Evolutionary conservation across 1,140 invertebrate species (phyloP), one percentile per base, ranked within the genome.

Genomic region (Amyelois transitella): DNA sequence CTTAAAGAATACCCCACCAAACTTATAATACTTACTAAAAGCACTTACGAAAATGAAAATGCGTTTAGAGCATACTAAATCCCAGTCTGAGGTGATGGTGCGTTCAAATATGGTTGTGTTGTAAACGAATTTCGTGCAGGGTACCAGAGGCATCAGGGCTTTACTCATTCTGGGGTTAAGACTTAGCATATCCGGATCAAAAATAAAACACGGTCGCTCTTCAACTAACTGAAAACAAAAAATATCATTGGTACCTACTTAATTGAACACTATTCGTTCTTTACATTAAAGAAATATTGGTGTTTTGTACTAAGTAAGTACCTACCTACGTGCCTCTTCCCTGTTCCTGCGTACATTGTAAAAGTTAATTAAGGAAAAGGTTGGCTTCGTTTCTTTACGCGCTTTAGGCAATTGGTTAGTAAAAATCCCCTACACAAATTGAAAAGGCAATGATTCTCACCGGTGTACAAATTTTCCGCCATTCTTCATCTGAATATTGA

Each of bases 71-170:
- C 94, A 96, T 0, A 94, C 92, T 22, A 96, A 88, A 85, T 94
- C 77, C 93, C 93, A 96, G 88, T 95, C 92, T 0, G 91, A 92
- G 10, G 90, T 88, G 7, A 94, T 93, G 0, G 93, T 94, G 56
- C 92, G 88, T 12, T 88, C 81, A 70, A 95, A 96, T 24, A 91
- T 68, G 38, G 77, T 88, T 6, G 73, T 83, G 62, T 94, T 90
- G 52, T 92, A 94, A 43, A 85, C 80, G 64, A 91, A 92, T 4
- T 88, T 60, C 1, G 73, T 64, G 66, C 93, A 94, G 6, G 89
- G 70, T 0, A 80, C 64, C 17, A 86, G 55, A 6, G 77, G 88
- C 1, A 86, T 75, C 24, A 87, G 58, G 0, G 61, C 59, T 43
- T 66, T 72, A 32, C 88, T 88, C 44, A 82, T 73, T 63, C 32